Base-by-base conservation (phyloP, 2,797 vertebrate species). In the Caiman crocodilus region DNA sequence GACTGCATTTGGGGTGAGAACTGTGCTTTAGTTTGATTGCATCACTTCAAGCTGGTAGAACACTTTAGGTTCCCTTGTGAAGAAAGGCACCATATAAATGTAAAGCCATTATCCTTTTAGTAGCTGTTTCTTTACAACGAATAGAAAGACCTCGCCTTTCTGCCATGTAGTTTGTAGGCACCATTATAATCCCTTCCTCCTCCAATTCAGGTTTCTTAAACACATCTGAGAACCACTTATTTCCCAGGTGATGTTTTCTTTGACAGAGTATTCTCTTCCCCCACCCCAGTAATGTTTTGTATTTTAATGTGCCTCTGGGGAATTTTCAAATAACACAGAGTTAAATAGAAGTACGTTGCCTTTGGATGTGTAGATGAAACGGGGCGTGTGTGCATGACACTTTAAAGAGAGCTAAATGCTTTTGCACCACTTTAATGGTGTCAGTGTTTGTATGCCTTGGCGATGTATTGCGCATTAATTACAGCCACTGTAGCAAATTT, bases 171-270 rank as follows among this genome's bases (percentile, higher is more conserved):
- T 58, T 15, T 32, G 14, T 18, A 58, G 81, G 42, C 63, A 82
- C 56, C 11, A 2, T 60, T 84, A 15, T 28, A 75, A 32, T 60
- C 55, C 35, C 16, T 60, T 85, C 50, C 32, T 6, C 28, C 61
- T 88, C 71, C 35, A 93, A 3, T 55, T 90, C 71, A 85, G 25
- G 35, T 79, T 90, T 91, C 55, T 63, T 28, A 26, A 85, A 65
- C 30, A 90, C 85, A 76, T 88, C 21, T 15, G 57, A 77, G 18
- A 50, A 23, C n/a, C 64, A 55, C 60, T 65, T 76, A 35, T 81
- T 90, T 64, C 16, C 55, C 35, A 79, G 58, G 65, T 26, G 14
- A 3, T 73, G 25, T 55, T 91, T 90, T 88, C 82, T 58, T 42
- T 77, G 63, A 2, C 28, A 59, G 80, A 50, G 26, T 30, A 80